Conservation (phyloP, 64 coral and sea anemone species). For the Porites lutea region DNA sequence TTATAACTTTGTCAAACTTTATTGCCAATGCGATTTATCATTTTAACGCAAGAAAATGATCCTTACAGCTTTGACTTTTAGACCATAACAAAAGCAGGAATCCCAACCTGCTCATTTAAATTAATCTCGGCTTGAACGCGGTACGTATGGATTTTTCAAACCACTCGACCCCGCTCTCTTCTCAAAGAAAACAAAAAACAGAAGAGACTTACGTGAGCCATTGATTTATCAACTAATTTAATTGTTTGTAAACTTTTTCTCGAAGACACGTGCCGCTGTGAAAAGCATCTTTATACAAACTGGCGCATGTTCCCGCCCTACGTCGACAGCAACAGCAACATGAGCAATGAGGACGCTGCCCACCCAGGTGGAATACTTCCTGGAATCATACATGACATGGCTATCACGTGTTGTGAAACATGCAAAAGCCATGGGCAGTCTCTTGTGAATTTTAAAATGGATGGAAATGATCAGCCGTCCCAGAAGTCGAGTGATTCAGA, state of each 20-base stretch:
- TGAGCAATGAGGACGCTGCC: background rate
- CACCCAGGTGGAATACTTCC: conserved; percentile 55
- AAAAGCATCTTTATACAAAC: conserved; percentile 24
- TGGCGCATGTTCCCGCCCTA: conserved; percentile 50
- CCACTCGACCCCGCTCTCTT: no score
- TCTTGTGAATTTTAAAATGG: conserved; percentile 2
- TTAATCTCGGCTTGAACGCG: no score
- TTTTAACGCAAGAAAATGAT: no score
- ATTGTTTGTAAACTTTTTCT: background rate
- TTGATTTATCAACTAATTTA: no score
- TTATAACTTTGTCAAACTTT: no score
- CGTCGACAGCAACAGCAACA: background rate
- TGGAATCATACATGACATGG: conserved; percentile 48
- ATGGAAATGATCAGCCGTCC: background rate
- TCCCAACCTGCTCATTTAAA: no score
- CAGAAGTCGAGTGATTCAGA: background rate
- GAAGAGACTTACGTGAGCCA: no score
- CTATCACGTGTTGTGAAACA: conserved; percentile 29
- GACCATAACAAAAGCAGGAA: no score
- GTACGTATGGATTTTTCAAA: no score
- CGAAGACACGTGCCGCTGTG: conserved; percentile 64
- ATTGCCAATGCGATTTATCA: no score
- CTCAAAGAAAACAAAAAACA: no score
- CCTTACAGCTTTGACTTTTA: no score
- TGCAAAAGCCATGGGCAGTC: conserved; percentile 8